phyloP scores from a whole-genome alignment of 1,140 invertebrate species.

The Penaeus vannamei region DNA sequence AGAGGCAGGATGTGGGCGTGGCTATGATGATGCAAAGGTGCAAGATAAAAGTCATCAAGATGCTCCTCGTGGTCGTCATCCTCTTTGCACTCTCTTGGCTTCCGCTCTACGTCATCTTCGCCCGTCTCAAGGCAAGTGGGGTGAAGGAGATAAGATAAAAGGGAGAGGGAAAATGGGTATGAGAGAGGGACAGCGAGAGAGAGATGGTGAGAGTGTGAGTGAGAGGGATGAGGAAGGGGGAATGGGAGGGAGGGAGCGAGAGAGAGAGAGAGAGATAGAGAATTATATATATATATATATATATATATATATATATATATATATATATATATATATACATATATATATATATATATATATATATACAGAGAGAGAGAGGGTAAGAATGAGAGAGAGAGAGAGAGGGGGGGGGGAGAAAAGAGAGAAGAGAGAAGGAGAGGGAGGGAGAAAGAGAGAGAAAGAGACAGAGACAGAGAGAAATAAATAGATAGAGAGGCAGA shows the following conservation, averaged over 20 bases:
- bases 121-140: constrained; percentile 83
- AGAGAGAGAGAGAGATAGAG: background rate
- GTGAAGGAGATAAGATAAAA: background rate
- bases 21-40: constrained; percentile 72
- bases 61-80: constrained; percentile 95
- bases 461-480: too few species aligned
- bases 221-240: background rate
- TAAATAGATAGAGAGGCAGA: too few species aligned
- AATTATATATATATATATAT: background rate
- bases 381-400: too few species aligned
- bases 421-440: too few species aligned
- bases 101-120: constrained; percentile 92
- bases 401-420: too few species aligned
- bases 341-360: too few species aligned
- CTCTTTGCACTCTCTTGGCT: constrained; percentile 96
- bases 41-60: constrained; percentile 92
- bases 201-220: background rate
- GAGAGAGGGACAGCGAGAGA: background rate
- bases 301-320: too few species aligned
- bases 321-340: too few species aligned
- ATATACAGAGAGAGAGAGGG: too few species aligned
- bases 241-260: background rate
- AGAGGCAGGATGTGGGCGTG: constrained; percentile 70
- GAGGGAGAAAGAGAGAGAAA: too few species aligned
- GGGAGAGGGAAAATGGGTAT: background rate